phyloP scores from a whole-genome alignment of 2,888 invertebrate species.

The Dilophus febrilis region DNA sequence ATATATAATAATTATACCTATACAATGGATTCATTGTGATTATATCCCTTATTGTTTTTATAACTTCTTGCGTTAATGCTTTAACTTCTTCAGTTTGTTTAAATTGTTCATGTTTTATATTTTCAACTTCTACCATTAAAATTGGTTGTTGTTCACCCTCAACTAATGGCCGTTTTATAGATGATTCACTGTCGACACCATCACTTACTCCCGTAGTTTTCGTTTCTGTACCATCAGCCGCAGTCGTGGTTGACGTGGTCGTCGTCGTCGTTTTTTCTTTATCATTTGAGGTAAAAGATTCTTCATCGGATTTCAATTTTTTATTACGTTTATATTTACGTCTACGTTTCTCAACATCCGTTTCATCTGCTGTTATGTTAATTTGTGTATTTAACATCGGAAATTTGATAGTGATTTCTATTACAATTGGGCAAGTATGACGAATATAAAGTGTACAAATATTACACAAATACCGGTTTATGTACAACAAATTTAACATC shows the following conservation, averaged over 20 bases:
- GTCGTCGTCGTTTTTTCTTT: neutral
- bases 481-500: too few relatives aligned
- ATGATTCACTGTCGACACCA: too few relatives aligned
- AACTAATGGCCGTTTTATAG: conserved; percentile 10
- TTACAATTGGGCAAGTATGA: too few relatives aligned
- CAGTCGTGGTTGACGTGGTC: neutral
- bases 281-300: neutral
- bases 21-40: conserved; percentile 94
- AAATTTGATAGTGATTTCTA: conserved; percentile 62
- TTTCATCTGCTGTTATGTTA: conserved; percentile 65
- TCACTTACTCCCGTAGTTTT: neutral
- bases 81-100: conserved; percentile 89
- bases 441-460: conserved; percentile 8
- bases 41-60: conserved; percentile 93
- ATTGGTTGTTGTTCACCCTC: conserved; percentile 33
- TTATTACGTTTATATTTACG: conserved; percentile 11
- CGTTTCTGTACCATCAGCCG: neutral
- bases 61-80: conserved; percentile 89
- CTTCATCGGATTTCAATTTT: neutral
- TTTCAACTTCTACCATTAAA: conserved; percentile 89
- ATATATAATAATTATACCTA: conserved; percentile 28
- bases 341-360: conserved; percentile 39
- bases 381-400: conserved; percentile 67
- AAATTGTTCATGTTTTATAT: conserved; percentile 75
- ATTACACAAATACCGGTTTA: too few relatives aligned